Percentiles rank a stretch among this genome's conserved stretches.
Evolutionary conservation across 2,113 vertebrate genomes (phyloP).

Genomic region (Thamnaconus septentrionalis): DNA sequence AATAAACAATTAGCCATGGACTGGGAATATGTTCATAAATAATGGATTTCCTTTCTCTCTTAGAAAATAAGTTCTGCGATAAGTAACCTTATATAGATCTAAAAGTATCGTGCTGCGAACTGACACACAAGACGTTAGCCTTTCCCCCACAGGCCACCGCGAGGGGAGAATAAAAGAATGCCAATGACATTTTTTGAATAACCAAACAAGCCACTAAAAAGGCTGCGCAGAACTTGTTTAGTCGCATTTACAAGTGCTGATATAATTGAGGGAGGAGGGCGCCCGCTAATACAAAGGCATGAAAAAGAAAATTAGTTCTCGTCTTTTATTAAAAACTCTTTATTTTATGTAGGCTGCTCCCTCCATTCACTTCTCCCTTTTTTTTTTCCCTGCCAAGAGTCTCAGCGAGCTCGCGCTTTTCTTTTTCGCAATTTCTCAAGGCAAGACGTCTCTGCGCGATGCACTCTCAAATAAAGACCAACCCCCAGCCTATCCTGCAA

Average conservation of each 20-base stretch:
- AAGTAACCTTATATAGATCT: constrained; percentile 82
- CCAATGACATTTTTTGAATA: constrained; percentile 72
- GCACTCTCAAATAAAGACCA: constrained; percentile 25
- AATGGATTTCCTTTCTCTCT: constrained; percentile 80
- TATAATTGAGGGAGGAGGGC: constrained; percentile 47
- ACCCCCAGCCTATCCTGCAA: constrained; percentile 15
- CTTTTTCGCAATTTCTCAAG: constrained; percentile 31
- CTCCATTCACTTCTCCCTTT: not conserved
- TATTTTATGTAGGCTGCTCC: constrained; percentile 16
- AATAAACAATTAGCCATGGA: constrained; percentile 83
- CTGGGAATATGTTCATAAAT: constrained; percentile 85
- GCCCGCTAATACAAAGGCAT: constrained; percentile 44
- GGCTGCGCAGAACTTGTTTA: constrained; percentile 36
- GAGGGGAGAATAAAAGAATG: constrained; percentile 76
- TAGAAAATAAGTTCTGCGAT: constrained; percentile 78
- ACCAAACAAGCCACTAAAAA: constrained; percentile 67
- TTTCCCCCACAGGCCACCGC: constrained; percentile 78
- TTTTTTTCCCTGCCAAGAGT: constrained; percentile 17
- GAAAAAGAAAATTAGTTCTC: constrained; percentile 35
- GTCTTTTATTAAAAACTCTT: constrained; percentile 50
- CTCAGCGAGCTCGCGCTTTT: constrained; percentile 27
- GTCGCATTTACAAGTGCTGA: constrained; percentile 39
- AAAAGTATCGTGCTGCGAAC: constrained; percentile 81
- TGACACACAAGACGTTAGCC: constrained; percentile 82
- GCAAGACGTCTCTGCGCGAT: constrained; percentile 25